Evolutionary conservation across 2,797 vertebrate genomes (phyloP), one percentile per base, ranked within the genome.

Genomic region (Eulemur rubriventer): DNA sequence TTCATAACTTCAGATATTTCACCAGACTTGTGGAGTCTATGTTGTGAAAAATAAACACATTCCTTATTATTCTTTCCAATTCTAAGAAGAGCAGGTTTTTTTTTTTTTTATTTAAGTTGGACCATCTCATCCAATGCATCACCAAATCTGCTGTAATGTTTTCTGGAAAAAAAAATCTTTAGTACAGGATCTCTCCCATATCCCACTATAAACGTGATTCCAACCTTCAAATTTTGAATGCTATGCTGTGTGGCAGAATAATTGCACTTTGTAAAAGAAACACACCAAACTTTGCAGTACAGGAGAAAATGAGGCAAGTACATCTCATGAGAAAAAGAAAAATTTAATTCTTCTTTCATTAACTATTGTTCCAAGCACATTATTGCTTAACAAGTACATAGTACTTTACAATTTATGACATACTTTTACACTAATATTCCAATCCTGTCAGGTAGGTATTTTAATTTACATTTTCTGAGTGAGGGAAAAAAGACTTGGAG

Each of bases 221-320:
- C 30, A 52, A 24, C 5, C 18, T 92, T 84, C 26, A 91, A 46
- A 65, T 61, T 89, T 82, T 87, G 24, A 96, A 75, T 72, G 73
- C 9, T 65, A 76, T 46, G 85, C 24, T 90, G 24, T 59, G 78
- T 41, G 91, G 59, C 38, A 79, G 26, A 94, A 91, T 48, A 75
- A 76, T 1, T 22, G 33, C 52, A 14, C 6, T 95, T 91, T 72
- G 75, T 92, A 82, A 96, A 61, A 95, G 82, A 86, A 96, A 80
- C 11, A 90, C 2, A n/a, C 2, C 6, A 70, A 94, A 26, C 12
- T 80, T 88, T 57, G 35, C 20, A 92, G 43, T 69, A 50, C 18
- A 76, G 57, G 33, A 93, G 50, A 85, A 93, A 70, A 80, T 26
- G 52, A 96, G 92, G 46, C 43, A 93, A 94, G 26, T 14, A 79